phyloP scores from a whole-genome alignment of 2,113 vertebrate genomes.

The Peromyscus maniculatus region DNA sequence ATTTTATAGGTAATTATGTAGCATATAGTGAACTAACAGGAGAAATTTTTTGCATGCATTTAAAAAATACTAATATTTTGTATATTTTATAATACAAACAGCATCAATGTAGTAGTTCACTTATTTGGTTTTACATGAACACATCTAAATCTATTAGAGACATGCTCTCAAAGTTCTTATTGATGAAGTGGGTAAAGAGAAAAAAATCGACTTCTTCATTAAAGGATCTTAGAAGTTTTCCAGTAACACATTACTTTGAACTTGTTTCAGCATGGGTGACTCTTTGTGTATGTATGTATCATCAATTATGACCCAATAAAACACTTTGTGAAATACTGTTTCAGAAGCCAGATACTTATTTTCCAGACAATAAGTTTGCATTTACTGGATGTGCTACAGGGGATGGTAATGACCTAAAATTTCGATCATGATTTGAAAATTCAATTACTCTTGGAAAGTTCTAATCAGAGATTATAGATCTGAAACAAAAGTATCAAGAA shows the following conservation, averaged over 20 bases:
- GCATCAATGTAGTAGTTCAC: not conserved
- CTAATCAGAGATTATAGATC: slow-evolving; percentile 15
- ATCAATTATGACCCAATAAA: slow-evolving; percentile 59
- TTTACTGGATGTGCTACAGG: slow-evolving; percentile 58
- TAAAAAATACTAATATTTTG: not conserved
- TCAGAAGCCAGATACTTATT: slow-evolving; percentile 28
- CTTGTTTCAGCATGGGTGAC: slow-evolving; percentile 16
- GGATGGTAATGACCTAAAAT: slow-evolving; percentile 51
- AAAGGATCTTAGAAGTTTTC: slow-evolving; percentile 44
- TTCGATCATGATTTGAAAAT: slow-evolving; percentile 56
- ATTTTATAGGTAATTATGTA: not conserved
- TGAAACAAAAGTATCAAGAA: slow-evolving; percentile 32
- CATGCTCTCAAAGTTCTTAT: not conserved
- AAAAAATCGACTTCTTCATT: slow-evolving; percentile 12
- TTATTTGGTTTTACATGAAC: slow-evolving; percentile 13
- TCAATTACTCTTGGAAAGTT: slow-evolving; percentile 64
- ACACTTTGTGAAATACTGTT: slow-evolving; percentile 43
- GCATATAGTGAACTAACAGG: not conserved
- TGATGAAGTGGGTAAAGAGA: slow-evolving; percentile 1
- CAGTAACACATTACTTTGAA: slow-evolving; percentile 63
- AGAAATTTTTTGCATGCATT: not conserved
- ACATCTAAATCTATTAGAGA: not conserved
- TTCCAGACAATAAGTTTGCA: slow-evolving; percentile 32
- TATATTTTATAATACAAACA: not conserved
- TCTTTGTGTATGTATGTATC: not conserved